phyloP scores from a whole-genome alignment of 2,113 vertebrate genomes.

The Trochalopteron elliotii region DNA sequence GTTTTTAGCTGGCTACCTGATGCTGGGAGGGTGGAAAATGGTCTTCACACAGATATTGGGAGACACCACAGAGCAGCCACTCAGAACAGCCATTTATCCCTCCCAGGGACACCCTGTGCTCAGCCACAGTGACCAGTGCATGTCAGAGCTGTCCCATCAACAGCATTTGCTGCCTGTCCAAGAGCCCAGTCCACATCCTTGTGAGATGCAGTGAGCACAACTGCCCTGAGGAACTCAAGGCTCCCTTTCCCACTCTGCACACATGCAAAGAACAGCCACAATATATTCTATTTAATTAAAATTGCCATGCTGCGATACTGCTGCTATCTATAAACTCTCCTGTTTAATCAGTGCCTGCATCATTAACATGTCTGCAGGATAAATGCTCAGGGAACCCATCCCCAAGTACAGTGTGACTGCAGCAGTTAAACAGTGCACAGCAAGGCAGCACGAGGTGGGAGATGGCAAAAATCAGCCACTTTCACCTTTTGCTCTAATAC shows the following conservation, averaged over 20 bases:
- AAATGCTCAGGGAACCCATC: not conserved
- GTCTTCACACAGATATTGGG: rapidly evolving
- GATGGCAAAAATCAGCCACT: not conserved
- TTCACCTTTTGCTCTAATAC: not conserved
- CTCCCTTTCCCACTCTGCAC: not conserved
- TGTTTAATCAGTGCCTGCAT: not conserved
- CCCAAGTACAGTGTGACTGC: not conserved
- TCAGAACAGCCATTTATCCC: not conserved
- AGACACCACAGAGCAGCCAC: not conserved
- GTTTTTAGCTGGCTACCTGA: not conserved
- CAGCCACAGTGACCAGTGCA: not conserved
- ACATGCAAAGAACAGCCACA: not conserved
- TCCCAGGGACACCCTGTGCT: not conserved
- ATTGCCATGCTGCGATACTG: not conserved
- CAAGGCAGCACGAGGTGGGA: not conserved
- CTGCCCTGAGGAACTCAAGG: not conserved
- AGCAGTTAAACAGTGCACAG: not conserved
- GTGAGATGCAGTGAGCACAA: not conserved
- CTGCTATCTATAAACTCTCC: not conserved
- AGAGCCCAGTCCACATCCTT: not conserved
- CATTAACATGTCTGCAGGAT: not conserved
- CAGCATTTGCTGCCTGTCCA: not conserved
- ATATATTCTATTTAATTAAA: not conserved
- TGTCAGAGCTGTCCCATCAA: not conserved
- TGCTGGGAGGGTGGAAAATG: not conserved